These are phyloP conservation scores for Caenorhabditis auriculariae DNA, from an alignment of 2,888 invertebrate genomes.

Conservation along the genomic window DNA sequence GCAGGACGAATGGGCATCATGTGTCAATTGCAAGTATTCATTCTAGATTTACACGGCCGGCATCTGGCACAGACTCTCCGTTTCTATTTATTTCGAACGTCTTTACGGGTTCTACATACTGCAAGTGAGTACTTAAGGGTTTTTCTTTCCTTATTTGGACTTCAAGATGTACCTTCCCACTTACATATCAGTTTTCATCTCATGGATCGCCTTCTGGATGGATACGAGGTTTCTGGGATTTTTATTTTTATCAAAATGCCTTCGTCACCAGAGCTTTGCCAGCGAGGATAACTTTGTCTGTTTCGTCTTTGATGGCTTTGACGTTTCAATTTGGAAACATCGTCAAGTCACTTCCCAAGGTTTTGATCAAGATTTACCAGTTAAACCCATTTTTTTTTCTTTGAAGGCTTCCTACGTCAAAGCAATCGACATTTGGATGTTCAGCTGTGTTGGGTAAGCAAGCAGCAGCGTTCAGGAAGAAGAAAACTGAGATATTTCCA, in stretches of 20 bases:
- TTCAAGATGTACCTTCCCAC: conserved; percentile 62
- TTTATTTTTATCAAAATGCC: neutral
- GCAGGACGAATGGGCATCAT: too few species aligned
- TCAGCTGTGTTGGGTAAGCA: conserved; percentile 45
- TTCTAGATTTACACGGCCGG: conserved; percentile 60
- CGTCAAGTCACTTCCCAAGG: conserved; percentile 55
- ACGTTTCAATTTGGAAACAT: conserved; percentile 63
- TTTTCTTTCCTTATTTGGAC: neutral
- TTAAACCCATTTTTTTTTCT: neutral
- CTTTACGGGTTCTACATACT: conserved; percentile 62
- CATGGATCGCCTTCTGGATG: conserved; percentile 63
- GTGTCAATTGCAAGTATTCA: conserved; percentile 2
- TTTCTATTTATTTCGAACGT: conserved; percentile 57
- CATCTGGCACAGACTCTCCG: conserved; percentile 60
- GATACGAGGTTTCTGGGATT: conserved; percentile 38
- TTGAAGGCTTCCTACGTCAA: conserved; percentile 59
- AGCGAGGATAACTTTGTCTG: conserved; percentile 61
- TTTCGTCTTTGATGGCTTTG: conserved; percentile 61
- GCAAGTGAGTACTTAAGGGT: conserved; percentile 26
- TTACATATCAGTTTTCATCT: conserved; percentile 61
- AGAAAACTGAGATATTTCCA: too few species aligned
- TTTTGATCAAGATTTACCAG: neutral
- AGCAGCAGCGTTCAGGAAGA: too few species aligned
- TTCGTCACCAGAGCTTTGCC: conserved; percentile 45
- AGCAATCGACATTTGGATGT: conserved; percentile 61